These are phyloP conservation scores for Schizaphis graminum DNA, from an alignment of 2,888 invertebrate species.

Conservation along the genomic window DNA sequence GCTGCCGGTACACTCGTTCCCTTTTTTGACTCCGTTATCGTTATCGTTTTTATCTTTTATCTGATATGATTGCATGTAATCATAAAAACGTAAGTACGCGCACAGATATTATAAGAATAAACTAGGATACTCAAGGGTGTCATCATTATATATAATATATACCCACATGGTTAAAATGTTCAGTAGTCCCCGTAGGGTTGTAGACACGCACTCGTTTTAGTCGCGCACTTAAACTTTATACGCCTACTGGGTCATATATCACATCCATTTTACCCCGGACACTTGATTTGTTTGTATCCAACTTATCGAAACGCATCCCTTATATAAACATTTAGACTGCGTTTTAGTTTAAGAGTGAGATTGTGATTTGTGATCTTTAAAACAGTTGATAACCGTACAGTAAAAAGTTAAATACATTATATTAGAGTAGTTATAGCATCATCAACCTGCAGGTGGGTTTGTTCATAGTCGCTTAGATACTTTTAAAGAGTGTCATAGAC, in stretches of 20 bases:
- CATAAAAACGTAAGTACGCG: not conserved
- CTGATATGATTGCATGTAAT: not conserved
- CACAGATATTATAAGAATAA: not conserved
- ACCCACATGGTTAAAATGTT: not conserved
- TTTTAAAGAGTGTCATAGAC: not conserved
- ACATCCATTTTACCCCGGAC: not conserved
- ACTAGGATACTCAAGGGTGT: not conserved
- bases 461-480: not conserved
- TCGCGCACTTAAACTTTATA: not conserved
- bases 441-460: not conserved
- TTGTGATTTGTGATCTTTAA: not conserved
- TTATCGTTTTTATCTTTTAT: not conserved
- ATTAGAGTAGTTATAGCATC: not conserved
- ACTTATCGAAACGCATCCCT: not conserved
- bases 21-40: not conserved
- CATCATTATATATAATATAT: not conserved
- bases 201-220: not conserved
- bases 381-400: not conserved
- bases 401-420: not conserved
- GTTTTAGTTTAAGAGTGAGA: not conserved
- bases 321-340: not conserved
- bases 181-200: not conserved
- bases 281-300: not conserved
- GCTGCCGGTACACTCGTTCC: not conserved
- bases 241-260: not conserved